phyloP scores from a whole-genome alignment of 2,797 vertebrate species.

The Gila robusta region DNA sequence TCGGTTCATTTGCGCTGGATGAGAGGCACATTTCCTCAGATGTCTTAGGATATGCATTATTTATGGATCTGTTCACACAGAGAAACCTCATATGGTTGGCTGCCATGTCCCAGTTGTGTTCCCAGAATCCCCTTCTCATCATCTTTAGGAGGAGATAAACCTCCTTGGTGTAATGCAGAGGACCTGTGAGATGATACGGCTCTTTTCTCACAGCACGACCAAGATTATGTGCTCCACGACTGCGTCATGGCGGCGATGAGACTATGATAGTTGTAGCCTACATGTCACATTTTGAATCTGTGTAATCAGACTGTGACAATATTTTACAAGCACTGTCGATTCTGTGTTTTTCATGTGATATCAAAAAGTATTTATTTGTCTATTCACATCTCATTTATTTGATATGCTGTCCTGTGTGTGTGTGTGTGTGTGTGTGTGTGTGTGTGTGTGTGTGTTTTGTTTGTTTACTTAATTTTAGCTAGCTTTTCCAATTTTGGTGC shows the following conservation, averaged over 20 bases:
- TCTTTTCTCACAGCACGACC: not conserved
- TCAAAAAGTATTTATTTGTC: slow-evolving; percentile 41
- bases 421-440: not conserved
- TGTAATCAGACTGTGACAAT: slow-evolving; percentile 18
- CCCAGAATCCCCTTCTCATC: slow-evolving; percentile 22
- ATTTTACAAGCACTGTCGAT: not conserved
- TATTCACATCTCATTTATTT: slow-evolving; percentile 23
- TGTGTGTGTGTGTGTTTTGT: not conserved
- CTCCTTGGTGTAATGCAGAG: slow-evolving; percentile 34
- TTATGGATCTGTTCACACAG: slow-evolving; percentile 60
- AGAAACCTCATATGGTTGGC: slow-evolving; percentile 42
- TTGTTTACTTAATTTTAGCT: slow-evolving; percentile 8
- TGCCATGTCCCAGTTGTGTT: slow-evolving; percentile 38
- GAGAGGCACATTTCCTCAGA: slow-evolving; percentile 66
- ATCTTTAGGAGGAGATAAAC: slow-evolving; percentile 35
- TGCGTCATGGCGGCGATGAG: not conserved
- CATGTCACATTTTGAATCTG: not conserved
- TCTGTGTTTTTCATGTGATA: not conserved
- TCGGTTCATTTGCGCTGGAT: slow-evolving; percentile 39
- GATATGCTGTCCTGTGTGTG: not conserved
- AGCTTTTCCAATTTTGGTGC: not conserved
- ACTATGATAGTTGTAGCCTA: not conserved
- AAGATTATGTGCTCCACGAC: not conserved
- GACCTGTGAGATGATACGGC: not conserved
- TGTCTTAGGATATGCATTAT: slow-evolving; percentile 67